phyloP scores from a whole-genome alignment of 2,113 vertebrate species.

The Serilophus lunatus region DNA sequence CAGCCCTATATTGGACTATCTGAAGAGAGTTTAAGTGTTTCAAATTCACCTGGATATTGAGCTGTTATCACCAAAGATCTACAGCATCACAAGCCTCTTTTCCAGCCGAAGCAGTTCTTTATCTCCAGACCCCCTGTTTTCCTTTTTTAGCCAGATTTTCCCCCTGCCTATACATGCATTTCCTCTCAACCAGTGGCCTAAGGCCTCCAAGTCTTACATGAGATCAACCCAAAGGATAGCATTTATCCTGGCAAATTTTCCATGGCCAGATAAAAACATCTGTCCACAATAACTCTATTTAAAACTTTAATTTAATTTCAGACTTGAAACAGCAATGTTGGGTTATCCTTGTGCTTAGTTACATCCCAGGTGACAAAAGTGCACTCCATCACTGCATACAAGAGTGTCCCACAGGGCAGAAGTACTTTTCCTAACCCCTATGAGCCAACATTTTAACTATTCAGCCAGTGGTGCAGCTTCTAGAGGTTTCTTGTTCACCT shows the following conservation, averaged over 20 bases:
- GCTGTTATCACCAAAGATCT: neutral
- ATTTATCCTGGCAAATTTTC: neutral
- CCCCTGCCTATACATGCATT: too few species aligned
- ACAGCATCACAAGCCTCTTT: neutral
- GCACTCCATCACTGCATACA: neutral
- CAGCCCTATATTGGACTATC: neutral
- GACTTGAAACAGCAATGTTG: too few species aligned
- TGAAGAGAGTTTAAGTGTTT: neutral
- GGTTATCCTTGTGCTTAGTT: too few species aligned
- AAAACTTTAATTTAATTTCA: too few species aligned
- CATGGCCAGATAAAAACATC: too few species aligned
- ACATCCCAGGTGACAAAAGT: too few species aligned
- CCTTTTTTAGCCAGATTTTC: neutral
- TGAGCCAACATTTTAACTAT: neutral
- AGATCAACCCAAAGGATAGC: neutral
- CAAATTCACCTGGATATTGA: neutral
- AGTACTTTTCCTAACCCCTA: neutral
- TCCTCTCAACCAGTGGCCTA: too few species aligned
- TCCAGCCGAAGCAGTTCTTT: neutral
- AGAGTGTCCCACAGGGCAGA: neutral
- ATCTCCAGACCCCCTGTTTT: neutral
- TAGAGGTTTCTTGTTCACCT: neutral
- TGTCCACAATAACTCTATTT: too few species aligned
- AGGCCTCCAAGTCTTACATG: neutral
- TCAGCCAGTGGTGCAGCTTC: neutral